These are phyloP conservation scores for Argynnis bischoffii DNA, from an alignment of 2,888 invertebrate species.

Conservation along the genomic window DNA sequence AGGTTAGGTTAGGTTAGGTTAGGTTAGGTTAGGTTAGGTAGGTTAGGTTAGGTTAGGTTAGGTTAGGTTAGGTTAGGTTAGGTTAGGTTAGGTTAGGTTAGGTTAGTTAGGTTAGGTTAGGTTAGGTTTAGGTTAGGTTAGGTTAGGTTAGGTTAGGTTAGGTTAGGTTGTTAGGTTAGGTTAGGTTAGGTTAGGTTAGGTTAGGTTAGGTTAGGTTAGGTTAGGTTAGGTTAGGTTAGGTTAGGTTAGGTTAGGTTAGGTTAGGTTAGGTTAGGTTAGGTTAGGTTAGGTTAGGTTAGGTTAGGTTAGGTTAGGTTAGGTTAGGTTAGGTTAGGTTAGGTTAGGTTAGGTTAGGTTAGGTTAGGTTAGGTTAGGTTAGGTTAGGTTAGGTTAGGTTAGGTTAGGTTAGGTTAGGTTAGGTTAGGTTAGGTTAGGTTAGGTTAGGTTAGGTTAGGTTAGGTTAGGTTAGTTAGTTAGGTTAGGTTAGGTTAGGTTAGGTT, in stretches of 20 bases:
- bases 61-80: background rate
- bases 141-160: constrained; percentile 35
- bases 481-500: too few relatives aligned
- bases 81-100: background rate
- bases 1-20: constrained; percentile 7
- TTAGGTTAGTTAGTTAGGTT: background rate
- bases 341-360: constrained; percentile 35
- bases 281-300: background rate
- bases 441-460: constrained; percentile 3
- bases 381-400: too few relatives aligned
- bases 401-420: background rate
- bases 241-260: constrained; percentile 1
- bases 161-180: constrained; percentile 28
- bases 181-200: too few relatives aligned
- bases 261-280: background rate
- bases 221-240: constrained; percentile 2
- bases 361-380: background rate
- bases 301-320: too few relatives aligned
- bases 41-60: constrained; percentile 3
- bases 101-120: background rate
- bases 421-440: constrained; percentile 1
- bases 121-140: constrained; percentile 39
- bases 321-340: constrained; percentile 38
- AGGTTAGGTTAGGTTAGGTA: constrained; percentile 1
- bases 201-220: too few relatives aligned